These are phyloP conservation scores for Enteromius afrohamiltoni DNA, from an alignment of 2,797 vertebrate species.

Conservation along the genomic window DNA sequence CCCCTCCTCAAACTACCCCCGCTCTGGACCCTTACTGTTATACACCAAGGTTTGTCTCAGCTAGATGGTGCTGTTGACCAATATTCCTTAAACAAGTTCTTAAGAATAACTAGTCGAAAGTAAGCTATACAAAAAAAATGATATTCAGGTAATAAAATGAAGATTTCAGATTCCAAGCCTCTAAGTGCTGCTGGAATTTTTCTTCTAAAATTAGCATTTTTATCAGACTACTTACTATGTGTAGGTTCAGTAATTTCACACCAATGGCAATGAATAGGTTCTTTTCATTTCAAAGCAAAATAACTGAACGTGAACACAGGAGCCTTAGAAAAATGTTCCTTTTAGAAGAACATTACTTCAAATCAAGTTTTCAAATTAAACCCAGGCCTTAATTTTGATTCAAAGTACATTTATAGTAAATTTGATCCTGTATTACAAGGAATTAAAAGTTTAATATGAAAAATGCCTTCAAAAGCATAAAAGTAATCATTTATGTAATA, in stretches of 20 bases:
- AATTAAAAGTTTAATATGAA: background rate
- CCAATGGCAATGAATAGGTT: background rate
- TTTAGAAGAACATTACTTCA: background rate
- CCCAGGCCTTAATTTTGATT: background rate
- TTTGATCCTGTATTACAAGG: background rate
- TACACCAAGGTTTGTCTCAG: background rate
- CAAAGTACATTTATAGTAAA: too few species aligned
- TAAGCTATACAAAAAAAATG: background rate
- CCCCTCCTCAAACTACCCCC: background rate
- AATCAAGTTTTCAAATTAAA: background rate
- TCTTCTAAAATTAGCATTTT: background rate
- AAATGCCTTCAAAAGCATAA: background rate
- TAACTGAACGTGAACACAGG: background rate
- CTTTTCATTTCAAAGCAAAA: background rate
- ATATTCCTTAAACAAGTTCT: background rate
- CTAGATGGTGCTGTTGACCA: slow-evolving; percentile 60
- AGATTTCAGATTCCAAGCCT: background rate
- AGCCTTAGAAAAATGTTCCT: background rate
- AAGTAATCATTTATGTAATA: background rate
- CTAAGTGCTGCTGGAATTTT: background rate
- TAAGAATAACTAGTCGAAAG: background rate
- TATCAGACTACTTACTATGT: background rate
- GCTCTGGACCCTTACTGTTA: too few species aligned
- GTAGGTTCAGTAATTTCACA: background rate
- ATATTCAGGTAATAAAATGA: background rate